Percentiles rank a stretch among this genome's conserved stretches.
Evolutionary conservation across 2,888 invertebrate species (phyloP).

Genomic region (Drosophila putrida): DNA sequence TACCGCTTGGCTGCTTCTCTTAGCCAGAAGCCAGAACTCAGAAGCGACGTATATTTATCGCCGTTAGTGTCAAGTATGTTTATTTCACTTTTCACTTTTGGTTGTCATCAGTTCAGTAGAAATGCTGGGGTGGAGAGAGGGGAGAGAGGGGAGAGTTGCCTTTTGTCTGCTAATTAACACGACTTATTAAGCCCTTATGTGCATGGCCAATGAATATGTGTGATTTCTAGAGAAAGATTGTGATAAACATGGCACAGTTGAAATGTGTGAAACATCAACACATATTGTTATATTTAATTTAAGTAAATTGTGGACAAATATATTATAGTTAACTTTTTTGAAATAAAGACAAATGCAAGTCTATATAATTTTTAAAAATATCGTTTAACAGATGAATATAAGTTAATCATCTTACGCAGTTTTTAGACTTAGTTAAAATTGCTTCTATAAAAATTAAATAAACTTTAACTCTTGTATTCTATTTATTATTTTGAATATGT

Average conservation of each 20-base stretch:
- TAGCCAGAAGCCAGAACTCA: conserved; percentile 44
- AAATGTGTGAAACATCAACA: conserved; percentile 1
- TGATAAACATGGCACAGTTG: conserved; percentile 1
- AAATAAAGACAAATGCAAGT: no score
- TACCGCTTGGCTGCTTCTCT: conserved; percentile 69
- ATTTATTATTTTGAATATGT: no score
- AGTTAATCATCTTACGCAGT: no score
- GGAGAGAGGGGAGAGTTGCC: conserved; percentile 5
- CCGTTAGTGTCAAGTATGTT: conserved; percentile 58
- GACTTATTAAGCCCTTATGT: conserved; percentile 33
- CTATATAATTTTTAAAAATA: no score
- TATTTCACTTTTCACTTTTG: conserved; percentile 20
- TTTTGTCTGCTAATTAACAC: conserved; percentile 57
- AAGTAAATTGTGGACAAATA: neutral
- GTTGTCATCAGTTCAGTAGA: conserved; percentile 10
- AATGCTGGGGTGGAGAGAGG: neutral
- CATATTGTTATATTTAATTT: neutral
- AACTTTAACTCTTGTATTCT: no score
- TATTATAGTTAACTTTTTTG: neutral
- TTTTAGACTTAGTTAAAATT: no score
- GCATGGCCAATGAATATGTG: conserved; percentile 2
- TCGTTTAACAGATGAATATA: no score
- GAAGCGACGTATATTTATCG: conserved; percentile 54
- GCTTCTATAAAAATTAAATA: no score
- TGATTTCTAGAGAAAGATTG: conserved; percentile 23